Conservation (phyloP, 2,888 invertebrate genomes). For the Pseudeuparius sepicola region DNA sequence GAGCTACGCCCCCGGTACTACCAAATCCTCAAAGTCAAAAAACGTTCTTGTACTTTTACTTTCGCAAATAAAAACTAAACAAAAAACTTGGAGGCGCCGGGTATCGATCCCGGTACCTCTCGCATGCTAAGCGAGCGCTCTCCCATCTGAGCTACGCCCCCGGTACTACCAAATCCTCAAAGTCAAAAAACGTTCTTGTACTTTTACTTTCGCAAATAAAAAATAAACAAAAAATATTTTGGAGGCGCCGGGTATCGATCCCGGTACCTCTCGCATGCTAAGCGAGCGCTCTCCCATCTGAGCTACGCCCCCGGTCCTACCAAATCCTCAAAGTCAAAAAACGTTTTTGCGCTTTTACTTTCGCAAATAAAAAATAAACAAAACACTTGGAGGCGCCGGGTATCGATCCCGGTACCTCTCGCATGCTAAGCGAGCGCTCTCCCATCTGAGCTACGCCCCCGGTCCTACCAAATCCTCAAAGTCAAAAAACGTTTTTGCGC, state of each 20-base stretch:
- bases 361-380: no score
- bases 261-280: slow-evolving; percentile 32
- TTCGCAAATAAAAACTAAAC: no score
- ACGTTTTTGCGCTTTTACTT: no score
- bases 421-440: slow-evolving; percentile 31
- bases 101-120: slow-evolving; percentile 32
- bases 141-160: slow-evolving; percentile 45
- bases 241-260: slow-evolving; percentile 32
- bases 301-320: slow-evolving; percentile 28
- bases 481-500: no score
- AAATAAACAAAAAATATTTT: no score
- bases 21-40: no score
- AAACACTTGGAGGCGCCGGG: slow-evolving; percentile 32
- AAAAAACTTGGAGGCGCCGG: slow-evolving; percentile 29
- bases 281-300: slow-evolving; percentile 30
- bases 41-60: no score
- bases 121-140: slow-evolving; percentile 47
- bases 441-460: slow-evolving; percentile 27
- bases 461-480: no score
- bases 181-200: no score
- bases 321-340: no score
- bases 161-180: no score
- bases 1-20: slow-evolving; percentile 43
- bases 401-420: slow-evolving; percentile 31
- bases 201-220: no score